phyloP scores from a whole-genome alignment of 2,888 invertebrate genomes.

The Latrodectus elegans region DNA sequence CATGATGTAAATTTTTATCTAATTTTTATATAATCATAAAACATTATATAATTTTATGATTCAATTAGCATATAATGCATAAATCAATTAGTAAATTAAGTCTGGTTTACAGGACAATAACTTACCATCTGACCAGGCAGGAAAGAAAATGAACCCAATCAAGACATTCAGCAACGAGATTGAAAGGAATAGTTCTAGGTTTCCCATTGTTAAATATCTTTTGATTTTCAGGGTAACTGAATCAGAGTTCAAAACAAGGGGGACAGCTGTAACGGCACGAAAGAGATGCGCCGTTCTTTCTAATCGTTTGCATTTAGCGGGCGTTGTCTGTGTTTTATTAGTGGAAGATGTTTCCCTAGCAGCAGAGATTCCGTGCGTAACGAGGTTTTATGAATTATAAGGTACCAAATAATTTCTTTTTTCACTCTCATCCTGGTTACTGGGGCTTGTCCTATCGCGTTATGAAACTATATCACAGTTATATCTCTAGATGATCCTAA shows the following conservation, averaged over 20 bases:
- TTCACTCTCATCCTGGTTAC: slow-evolving; percentile 21
- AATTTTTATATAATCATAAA: no score
- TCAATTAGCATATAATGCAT: no score
- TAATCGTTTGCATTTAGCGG: slow-evolving; percentile 8
- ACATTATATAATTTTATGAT: no score
- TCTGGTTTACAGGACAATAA: neutral
- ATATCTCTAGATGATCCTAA: neutral
- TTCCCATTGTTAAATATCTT: neutral
- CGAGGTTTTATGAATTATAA: slow-evolving; percentile 54
- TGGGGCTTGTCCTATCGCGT: slow-evolving; percentile 30
- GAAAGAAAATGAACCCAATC: neutral
- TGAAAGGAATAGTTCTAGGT: neutral
- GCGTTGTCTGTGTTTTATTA: slow-evolving; percentile 67
- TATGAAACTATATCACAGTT: neutral
- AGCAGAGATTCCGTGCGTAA: slow-evolving; percentile 63
- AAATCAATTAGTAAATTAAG: no score
- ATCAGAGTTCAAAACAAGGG: neutral
- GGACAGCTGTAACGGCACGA: neutral
- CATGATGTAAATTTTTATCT: no score
- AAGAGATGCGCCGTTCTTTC: slow-evolving; percentile 16
- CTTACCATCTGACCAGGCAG: slow-evolving; percentile 24
- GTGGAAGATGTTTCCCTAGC: slow-evolving; percentile 63
- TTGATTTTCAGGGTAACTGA: neutral
- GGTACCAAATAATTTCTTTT: slow-evolving; percentile 48
- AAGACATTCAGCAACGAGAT: slow-evolving; percentile 14